A percentile compares a stretch with the other conserved stretches of the same genome.
These are phyloP conservation scores for Phenganax subtilis DNA, from an alignment of 92 coral and sea anemone genomes.

Conservation along the genomic window DNA sequence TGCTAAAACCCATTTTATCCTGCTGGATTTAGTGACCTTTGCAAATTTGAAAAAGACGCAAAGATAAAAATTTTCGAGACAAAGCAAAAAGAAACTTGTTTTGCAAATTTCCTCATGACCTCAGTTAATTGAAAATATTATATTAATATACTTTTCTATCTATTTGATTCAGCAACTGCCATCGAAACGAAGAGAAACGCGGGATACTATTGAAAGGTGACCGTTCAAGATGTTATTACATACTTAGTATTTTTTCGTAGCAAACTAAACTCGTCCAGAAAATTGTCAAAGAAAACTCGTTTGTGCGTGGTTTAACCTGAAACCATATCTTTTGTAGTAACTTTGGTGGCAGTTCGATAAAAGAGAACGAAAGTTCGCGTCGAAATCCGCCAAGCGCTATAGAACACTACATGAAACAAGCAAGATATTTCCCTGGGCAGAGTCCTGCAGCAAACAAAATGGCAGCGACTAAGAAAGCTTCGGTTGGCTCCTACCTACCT, in stretches of 20 bases:
- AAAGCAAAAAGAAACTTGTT: too few relatives aligned
- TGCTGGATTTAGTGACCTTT: too few relatives aligned
- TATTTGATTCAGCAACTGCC: conserved; percentile 53
- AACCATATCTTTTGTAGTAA: not conserved
- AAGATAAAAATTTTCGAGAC: too few relatives aligned
- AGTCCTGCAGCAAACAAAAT: conserved; percentile 46
- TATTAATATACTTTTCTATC: not conserved
- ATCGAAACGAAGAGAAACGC: conserved; percentile 62
- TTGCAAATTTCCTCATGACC: too few relatives aligned
- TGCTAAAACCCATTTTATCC: too few relatives aligned
- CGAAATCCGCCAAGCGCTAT: conserved; percentile 93
- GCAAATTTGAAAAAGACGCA: too few relatives aligned
- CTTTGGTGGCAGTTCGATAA: conserved; percentile 3
- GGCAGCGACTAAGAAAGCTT: conserved; percentile 48
- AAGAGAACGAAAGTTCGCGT: conserved; percentile 47
- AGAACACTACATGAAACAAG: conserved; percentile 91
- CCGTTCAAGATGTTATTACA: not conserved
- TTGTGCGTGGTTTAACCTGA: not conserved
- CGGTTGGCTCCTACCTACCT: conserved; percentile 57
- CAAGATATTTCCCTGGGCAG: conserved; percentile 89
- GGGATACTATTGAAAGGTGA: conserved; percentile 65
- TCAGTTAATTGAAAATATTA: too few relatives aligned
- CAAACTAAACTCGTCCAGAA: not conserved
- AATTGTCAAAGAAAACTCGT: too few relatives aligned
- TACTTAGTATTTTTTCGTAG: not conserved